Conservation (phyloP, 2,113 vertebrate species). For the Antechinus stuartii region DNA sequence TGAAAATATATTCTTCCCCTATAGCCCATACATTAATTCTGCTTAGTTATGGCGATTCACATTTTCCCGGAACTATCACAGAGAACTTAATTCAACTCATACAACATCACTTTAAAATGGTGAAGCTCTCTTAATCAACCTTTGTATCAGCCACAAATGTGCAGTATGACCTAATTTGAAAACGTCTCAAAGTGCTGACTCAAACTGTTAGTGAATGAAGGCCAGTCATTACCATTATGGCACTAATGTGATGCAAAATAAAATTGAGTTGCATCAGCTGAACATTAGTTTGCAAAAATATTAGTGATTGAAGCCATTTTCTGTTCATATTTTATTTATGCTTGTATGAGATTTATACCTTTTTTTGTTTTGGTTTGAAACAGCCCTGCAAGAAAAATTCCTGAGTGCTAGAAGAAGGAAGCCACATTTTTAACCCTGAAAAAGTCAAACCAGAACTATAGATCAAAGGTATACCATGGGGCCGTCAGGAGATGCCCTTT, state of each 20-base stretch:
- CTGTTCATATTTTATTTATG: slow-evolving; percentile 87
- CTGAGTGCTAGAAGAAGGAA: slow-evolving; percentile 57
- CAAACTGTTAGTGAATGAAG: slow-evolving; percentile 87
- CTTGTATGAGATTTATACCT: slow-evolving; percentile 56
- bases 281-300: slow-evolving; percentile 87
- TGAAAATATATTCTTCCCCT: slow-evolving; percentile 80
- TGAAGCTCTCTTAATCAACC: slow-evolving; percentile 88
- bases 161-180: slow-evolving; percentile 88
- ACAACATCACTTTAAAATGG: slow-evolving; percentile 84
- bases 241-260: slow-evolving; percentile 87
- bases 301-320: slow-evolving; percentile 84
- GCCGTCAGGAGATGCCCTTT: slow-evolving; percentile 66
- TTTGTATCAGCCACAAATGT: slow-evolving; percentile 87
- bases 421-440: slow-evolving; percentile 71
- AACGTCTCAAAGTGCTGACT: slow-evolving; percentile 89
- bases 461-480: slow-evolving; percentile 75
- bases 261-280: slow-evolving; percentile 86
- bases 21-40: slow-evolving; percentile 83
- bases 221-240: slow-evolving; percentile 82
- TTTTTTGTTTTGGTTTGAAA: slow-evolving; percentile 75
- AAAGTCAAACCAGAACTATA: slow-evolving; percentile 66
- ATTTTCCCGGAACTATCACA: slow-evolving; percentile 87
- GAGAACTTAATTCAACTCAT: slow-evolving; percentile 85
- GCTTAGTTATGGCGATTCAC: slow-evolving; percentile 77
- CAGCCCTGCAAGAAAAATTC: slow-evolving; percentile 60